A percentile compares a stretch with the other conserved stretches of the same genome.
Conservation (phyloP, 30 jellyfish, hydroid and myxozoan species). For the Calvadosia cruxmelitensis region DNA sequence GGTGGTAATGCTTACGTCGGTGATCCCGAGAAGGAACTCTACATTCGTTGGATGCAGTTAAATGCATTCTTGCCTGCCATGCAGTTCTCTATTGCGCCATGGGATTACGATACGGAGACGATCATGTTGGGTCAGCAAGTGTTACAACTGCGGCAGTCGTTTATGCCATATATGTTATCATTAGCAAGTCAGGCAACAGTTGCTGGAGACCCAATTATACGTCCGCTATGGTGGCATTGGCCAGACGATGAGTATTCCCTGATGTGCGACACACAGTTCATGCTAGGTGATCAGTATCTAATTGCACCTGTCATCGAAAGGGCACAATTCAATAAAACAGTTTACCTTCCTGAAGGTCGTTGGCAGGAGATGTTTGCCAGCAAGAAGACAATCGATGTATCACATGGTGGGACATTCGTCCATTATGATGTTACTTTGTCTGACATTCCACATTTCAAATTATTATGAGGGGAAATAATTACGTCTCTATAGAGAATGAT, state of each 20-base stretch:
- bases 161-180: slow-evolving; percentile 23
- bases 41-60: slow-evolving; percentile 83
- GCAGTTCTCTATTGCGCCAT: slow-evolving; percentile 85
- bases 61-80: slow-evolving; percentile 72
- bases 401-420: slow-evolving; percentile 17
- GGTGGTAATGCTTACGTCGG: slow-evolving; percentile 77
- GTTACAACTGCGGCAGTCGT: slow-evolving; percentile 22
- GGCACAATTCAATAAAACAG: slow-evolving; percentile 24
- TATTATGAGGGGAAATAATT: too few species aligned
- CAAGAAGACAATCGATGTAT: slow-evolving; percentile 9
- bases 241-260: slow-evolving; percentile 51
- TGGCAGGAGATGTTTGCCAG: slow-evolving; percentile 81
- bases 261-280: slow-evolving; percentile 37
- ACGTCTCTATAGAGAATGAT: too few species aligned
- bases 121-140: slow-evolving; percentile 33
- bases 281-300: slow-evolving; percentile 60
- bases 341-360: slow-evolving; percentile 51
- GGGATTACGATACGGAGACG: slow-evolving; percentile 87
- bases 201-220: slow-evolving; percentile 54
- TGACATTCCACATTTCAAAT: slow-evolving; percentile 45
- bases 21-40: slow-evolving; percentile 64
- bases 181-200: slow-evolving; percentile 41
- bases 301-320: slow-evolving; percentile 71
- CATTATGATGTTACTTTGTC: slow-evolving; percentile 29
- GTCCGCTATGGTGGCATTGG: slow-evolving; percentile 93